Evolutionary conservation across 2,888 invertebrate genomes (phyloP).

Genomic region (Ctenicera cuprea): DNA sequence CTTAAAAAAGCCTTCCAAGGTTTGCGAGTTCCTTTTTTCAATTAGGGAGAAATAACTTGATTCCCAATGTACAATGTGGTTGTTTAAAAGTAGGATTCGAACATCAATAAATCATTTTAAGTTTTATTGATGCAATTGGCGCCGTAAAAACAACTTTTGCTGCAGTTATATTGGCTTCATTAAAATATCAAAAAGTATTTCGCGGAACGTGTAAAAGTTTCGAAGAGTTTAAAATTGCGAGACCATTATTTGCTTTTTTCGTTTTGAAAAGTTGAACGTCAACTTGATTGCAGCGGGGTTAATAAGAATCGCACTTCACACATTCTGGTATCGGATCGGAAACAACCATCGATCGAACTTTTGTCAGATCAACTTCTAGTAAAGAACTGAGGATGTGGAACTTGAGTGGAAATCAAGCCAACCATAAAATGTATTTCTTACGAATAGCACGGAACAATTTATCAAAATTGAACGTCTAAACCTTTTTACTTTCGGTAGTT

Average conservation of each 20-base stretch:
- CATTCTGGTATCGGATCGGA: slow-evolving; percentile 47
- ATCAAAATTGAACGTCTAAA: slow-evolving; percentile 55
- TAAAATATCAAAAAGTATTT: slow-evolving; percentile 32
- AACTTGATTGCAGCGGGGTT: slow-evolving; percentile 43
- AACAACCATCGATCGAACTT: slow-evolving; percentile 43
- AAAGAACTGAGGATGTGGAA: slow-evolving; percentile 44
- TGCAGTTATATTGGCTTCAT: slow-evolving; percentile 39
- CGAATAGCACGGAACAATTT: slow-evolving; percentile 51
- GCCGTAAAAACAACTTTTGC: slow-evolving; percentile 27
- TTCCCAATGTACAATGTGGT: neutral
- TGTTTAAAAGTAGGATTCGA: slow-evolving; percentile 14
- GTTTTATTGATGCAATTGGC: slow-evolving; percentile 34
- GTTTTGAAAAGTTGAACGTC: slow-evolving; percentile 40
- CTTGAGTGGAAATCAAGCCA: slow-evolving; percentile 49
- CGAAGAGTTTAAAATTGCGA: slow-evolving; percentile 39
- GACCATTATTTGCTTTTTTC: slow-evolving; percentile 38
- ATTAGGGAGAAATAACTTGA: slow-evolving; percentile 7
- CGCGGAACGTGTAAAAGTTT: slow-evolving; percentile 27
- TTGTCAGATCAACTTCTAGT: slow-evolving; percentile 45
- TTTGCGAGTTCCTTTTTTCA: slow-evolving; percentile 21
- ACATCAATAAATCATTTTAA: slow-evolving; percentile 6
- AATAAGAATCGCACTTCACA: slow-evolving; percentile 48
- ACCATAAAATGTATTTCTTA: slow-evolving; percentile 55
- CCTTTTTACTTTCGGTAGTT: slow-evolving; percentile 28
- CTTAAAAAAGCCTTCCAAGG: slow-evolving; percentile 12